Conservation (phyloP, 2,797 vertebrate species). For the Coendou prehensilis region DNA sequence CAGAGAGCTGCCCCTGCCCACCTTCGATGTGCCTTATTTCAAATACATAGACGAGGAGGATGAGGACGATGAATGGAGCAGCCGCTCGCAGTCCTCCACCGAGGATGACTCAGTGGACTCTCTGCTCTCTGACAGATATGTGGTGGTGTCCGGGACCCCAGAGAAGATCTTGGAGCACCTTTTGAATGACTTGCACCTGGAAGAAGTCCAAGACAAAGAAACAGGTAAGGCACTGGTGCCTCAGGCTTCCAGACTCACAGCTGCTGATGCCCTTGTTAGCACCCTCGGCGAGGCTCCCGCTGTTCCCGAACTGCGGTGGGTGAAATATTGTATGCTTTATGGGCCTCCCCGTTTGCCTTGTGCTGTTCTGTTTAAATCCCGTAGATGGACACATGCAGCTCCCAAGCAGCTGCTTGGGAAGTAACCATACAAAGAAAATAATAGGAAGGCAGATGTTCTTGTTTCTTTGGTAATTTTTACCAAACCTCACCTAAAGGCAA, state of each 20-base stretch:
- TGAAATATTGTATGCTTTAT: slow-evolving; percentile 34
- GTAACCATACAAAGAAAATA: slow-evolving; percentile 67
- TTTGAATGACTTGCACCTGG: slow-evolving; percentile 94
- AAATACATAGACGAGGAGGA: slow-evolving; percentile 99
- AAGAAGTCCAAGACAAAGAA: slow-evolving; percentile 94
- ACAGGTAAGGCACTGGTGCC: slow-evolving; percentile 90
- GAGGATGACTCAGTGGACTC: slow-evolving; percentile 95
- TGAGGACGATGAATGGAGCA: slow-evolving; percentile 96
- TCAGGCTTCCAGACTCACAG: neutral
- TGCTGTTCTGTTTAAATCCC: slow-evolving; percentile 67
- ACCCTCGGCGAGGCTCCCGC: neutral
- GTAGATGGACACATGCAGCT: slow-evolving; percentile 72
- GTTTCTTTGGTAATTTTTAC: slow-evolving; percentile 67
- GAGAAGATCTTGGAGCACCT: slow-evolving; percentile 98
- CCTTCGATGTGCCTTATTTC: slow-evolving; percentile 99
- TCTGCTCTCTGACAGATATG: slow-evolving; percentile 96
- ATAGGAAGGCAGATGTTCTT: slow-evolving; percentile 25
- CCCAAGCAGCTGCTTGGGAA: slow-evolving; percentile 48
- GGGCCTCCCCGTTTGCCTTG: neutral
- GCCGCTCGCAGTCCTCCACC: slow-evolving; percentile 96
- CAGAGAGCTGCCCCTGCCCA: slow-evolving; percentile 92
- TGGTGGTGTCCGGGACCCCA: slow-evolving; percentile 96
- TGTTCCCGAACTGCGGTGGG: neutral
- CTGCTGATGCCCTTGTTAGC: neutral
- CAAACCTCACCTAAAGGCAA: slow-evolving; percentile 51